Base-by-base conservation (phyloP, 2,113 vertebrate genomes). In the Neopipo cinnamomea region DNA sequence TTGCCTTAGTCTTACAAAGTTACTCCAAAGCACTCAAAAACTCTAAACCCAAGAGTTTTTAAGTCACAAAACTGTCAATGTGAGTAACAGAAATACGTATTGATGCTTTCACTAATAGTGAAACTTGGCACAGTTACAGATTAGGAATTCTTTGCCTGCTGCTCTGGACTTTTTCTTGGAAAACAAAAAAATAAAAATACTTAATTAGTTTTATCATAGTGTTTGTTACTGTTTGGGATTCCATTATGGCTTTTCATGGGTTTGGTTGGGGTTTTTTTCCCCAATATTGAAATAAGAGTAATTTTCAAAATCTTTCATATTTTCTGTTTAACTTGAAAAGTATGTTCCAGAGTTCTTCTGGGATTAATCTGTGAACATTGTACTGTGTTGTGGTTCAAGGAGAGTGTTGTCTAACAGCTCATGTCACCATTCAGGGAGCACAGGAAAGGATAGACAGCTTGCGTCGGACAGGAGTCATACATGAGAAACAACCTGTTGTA, bases 401-500 rank as follows among this genome's bases (percentile, higher is more conserved):
- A 89, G 46, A 52, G 31, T 24, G 30, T 79, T 96, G 37, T 85
- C 46, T 96, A n/a, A 94, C 11, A 42, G 20, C 27, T 39, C 79
- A 25, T 47, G 3, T 93, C 97, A 12, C 74, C 44, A 2, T 77
- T 63, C 89, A 99, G 99, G 99, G 99, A 14, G 99, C 99, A 74
- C 99, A 99, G 95, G 99, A 99, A 91, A 98, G 99, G 63, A 99
- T 99, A 74, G 98, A 99, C 89, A 97, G 98, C 77, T 98, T 99
- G 79, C 98, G 99, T 56, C 98, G 99, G 8, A 85, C 97, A 0
- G 99, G 99, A 28, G 96, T 98, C 56, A 99, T 99, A 93, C 99
- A 99, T 11, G 99, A 99, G 95, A 99, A 99, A 71, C 99, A 99
- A 96, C 98, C 98, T 3, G 99, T 98, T 55, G 99, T 99, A 47